Evolutionary conservation across 1,140 invertebrate species (phyloP).

Genomic region (Drosophila eugracilis): DNA sequence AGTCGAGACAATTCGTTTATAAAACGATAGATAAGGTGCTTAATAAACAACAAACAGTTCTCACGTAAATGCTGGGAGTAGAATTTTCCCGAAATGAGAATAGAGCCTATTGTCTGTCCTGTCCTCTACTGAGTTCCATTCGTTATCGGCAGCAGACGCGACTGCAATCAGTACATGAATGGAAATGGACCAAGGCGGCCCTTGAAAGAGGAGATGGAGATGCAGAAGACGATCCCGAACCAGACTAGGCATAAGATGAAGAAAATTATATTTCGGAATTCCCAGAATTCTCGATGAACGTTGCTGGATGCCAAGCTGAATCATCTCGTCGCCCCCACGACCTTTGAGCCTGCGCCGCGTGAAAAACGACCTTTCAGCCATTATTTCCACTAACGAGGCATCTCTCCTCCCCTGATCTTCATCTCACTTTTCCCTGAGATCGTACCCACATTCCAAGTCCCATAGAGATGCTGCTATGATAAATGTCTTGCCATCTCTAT

Average conservation of each 20-base stretch:
- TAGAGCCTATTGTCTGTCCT: constrained; percentile 51
- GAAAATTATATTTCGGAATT: constrained; percentile 75
- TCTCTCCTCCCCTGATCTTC: constrained; percentile 32
- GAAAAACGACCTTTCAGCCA: constrained; percentile 81
- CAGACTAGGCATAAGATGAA: constrained; percentile 53
- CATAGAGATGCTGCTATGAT: constrained; percentile 60
- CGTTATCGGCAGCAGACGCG: constrained; percentile 66
- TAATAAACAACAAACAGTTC: constrained; percentile 74
- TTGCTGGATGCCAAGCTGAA: constrained; percentile 60
- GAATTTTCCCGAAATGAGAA: constrained; percentile 34
- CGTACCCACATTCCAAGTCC: constrained; percentile 71
- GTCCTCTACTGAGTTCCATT: constrained; percentile 24
- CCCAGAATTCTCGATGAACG: constrained; percentile 67
- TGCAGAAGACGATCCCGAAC: constrained; percentile 18
- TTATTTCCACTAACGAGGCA: constrained; percentile 76
- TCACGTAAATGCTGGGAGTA: constrained; percentile 52
- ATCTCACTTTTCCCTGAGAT: constrained; percentile 58
- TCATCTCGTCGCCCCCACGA: constrained; percentile 69
- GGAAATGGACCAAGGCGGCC: constrained; percentile 60
- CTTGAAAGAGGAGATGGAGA: constrained; percentile 50
- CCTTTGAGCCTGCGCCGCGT: constrained; percentile 73
- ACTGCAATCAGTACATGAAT: constrained; percentile 74
- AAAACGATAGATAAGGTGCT: constrained; percentile 67
- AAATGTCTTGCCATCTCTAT: constrained; percentile 29
- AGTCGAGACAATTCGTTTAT: constrained; percentile 67